Evolutionary conservation across 2,113 vertebrate species (phyloP).

Genomic region (Ifrita kowaldi): DNA sequence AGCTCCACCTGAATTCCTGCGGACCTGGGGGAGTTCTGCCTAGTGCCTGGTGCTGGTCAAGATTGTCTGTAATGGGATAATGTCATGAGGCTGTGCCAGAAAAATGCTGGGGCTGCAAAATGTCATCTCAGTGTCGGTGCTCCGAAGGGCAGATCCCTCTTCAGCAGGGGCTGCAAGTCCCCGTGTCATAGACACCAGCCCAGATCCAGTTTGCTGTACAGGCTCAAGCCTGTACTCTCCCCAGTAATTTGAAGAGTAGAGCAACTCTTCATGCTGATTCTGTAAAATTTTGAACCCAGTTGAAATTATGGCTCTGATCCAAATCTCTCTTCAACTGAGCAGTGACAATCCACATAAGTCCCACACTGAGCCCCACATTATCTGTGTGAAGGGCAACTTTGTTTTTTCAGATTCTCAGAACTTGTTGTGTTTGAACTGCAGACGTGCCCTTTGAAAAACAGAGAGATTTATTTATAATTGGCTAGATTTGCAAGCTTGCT

Average conservation of each 20-base stretch:
- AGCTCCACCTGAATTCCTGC: not conserved
- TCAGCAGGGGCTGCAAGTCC: not conserved
- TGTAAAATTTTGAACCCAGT: not conserved
- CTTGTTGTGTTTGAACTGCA: not conserved
- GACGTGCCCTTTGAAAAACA: slow-evolving; percentile 31
- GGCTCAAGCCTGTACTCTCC: not conserved
- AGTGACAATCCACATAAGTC: not conserved
- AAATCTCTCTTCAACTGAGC: not conserved
- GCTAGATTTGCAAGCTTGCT: slow-evolving; percentile 56
- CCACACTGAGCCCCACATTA: not conserved
- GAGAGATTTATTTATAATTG: slow-evolving; percentile 53
- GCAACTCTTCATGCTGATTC: not conserved
- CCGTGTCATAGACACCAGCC: not conserved
- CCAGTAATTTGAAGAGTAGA: not conserved
- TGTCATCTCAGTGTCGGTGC: fast-evolving
- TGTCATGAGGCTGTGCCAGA: not conserved
- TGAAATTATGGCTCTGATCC: slow-evolving; percentile 13
- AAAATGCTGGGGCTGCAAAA: not conserved
- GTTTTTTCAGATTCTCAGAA: slow-evolving; percentile 1
- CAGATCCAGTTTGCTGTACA: not conserved
- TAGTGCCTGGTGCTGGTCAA: not conserved
- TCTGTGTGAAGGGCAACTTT: slow-evolving; percentile 19
- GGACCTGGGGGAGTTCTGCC: not conserved
- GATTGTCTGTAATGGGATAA: not conserved
- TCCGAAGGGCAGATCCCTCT: not conserved